phyloP scores from a whole-genome alignment of 2,888 invertebrate genomes.

The Drosophila limbata region DNA sequence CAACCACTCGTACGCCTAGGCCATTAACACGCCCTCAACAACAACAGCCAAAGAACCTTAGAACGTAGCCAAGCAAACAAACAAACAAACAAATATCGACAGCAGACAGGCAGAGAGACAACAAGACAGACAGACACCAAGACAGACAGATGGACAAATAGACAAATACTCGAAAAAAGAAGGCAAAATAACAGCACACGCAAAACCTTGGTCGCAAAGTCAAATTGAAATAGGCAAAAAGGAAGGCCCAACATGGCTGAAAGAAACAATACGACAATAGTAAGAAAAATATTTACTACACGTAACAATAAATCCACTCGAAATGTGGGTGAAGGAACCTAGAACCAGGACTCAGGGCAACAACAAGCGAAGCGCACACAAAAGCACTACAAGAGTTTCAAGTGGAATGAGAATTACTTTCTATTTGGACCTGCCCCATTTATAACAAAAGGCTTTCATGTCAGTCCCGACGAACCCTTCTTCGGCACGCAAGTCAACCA shows the following conservation, averaged over 20 bases:
- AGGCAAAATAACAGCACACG: constrained; percentile 51
- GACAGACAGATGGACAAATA: constrained; percentile 34
- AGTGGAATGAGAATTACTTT: constrained; percentile 17
- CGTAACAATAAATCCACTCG: constrained; percentile 80
- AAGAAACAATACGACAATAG: constrained; percentile 43
- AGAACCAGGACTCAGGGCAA: constrained; percentile 14
- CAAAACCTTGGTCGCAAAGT: constrained; percentile 67
- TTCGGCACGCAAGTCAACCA: constrained; percentile 59
- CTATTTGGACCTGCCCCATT: constrained; percentile 53
- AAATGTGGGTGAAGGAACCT: constrained; percentile 47
- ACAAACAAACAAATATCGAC: constrained; percentile 56
- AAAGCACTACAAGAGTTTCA: constrained; percentile 41
- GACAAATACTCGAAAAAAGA: constrained; percentile 32
- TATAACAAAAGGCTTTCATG: constrained; percentile 63
- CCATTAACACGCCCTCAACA: constrained; percentile 76
- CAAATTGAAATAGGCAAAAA: constrained; percentile 58
- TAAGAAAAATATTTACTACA: constrained; percentile 80
- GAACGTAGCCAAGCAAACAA: constrained; percentile 47
- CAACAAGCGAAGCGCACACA: constrained; percentile 61
- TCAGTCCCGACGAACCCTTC: constrained; percentile 52
- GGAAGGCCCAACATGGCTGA: constrained; percentile 3
- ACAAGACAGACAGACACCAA: constrained; percentile 17
- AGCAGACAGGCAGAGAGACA: constrained; percentile 27
- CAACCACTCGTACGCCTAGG: constrained; percentile 75
- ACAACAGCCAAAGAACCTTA: constrained; percentile 45